Base-by-base conservation (phyloP, 2,113 vertebrate genomes). In the Dasypus novemcinctus region DNA sequence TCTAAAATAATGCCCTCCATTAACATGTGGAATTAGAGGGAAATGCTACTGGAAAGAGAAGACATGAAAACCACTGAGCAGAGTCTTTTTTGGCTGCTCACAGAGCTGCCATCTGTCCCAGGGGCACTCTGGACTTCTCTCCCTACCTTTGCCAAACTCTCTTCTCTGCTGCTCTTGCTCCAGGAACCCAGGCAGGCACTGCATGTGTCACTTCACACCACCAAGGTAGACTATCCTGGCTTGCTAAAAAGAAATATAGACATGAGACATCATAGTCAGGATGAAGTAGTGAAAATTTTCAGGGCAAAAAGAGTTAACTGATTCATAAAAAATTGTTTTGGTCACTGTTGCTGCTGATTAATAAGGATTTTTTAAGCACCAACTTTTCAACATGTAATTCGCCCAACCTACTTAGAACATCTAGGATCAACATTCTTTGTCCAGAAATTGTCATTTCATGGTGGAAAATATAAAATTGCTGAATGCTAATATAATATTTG, bases 1-100 rank as follows among this genome's bases (percentile, higher is more conserved):
- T 87, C 75, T 94, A 63, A 92, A 97, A 81, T 66, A 96, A 76
- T 72, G 61, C 41, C 79, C 13, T 87, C 82, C 85, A 27, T 31
- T 78, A 61, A 52, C 84, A 90, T 46, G 25, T 90, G 38, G 36
- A 72, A 88, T 49, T 89, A 76, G 41, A 84, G 88, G 36, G 68
- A 72, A 33, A 57, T 25, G 15, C 2, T 85, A 13, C 46, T 78
- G 61, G 13, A 84, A 52, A 68, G 9, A 72, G 29, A 59, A 66
- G 29, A 75, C 41, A 57, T 49, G 54, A 25, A 36, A 85, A 91
- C 69, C 23, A 88, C 13, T 61, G 43, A 90, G 15, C 8, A 41
- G 12, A 89, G 21, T 59, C 13, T 7, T 59, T 86, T 91, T 43
- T 25, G 63, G 46, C 36, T 63, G 17, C 18, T 49, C 6, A 1